Percentiles rank a stretch among this genome's conserved stretches.
These are phyloP conservation scores for Ceraclea dissimilis DNA, from an alignment of 2,888 invertebrate species.

Conservation along the genomic window DNA sequence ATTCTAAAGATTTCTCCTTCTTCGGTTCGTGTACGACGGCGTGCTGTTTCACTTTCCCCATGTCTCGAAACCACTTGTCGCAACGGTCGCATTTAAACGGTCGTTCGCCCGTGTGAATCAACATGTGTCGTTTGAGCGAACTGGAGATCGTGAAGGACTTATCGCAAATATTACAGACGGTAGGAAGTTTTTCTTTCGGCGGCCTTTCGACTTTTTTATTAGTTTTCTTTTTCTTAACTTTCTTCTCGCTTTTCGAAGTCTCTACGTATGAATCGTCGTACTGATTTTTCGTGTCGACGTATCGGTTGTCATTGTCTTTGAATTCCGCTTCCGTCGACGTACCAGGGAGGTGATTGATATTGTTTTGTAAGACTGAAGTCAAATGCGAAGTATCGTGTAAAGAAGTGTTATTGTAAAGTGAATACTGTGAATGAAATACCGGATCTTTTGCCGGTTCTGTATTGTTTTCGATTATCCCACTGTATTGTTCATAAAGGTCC, in stretches of 20 bases:
- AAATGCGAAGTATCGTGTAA: not conserved
- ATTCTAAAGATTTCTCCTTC: not conserved
- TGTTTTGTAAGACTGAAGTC: not conserved
- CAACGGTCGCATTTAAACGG: not conserved
- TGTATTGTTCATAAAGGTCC: not conserved
- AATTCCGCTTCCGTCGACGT: not conserved
- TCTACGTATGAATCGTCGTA: not conserved
- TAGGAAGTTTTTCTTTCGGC: too few relatives aligned
- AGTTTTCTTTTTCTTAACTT: not conserved
- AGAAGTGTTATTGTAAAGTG: not conserved
- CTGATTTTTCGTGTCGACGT: not conserved
- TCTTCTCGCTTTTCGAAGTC: not conserved
- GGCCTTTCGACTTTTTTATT: not conserved
- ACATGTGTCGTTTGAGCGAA: slow-evolving; percentile 9
- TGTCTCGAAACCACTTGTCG: not conserved
- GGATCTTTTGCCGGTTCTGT: not conserved
- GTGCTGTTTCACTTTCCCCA: not conserved
- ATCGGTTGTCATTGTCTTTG: not conserved
- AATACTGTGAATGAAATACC: not conserved
- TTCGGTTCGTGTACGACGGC: not conserved
- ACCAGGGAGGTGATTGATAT: not conserved
- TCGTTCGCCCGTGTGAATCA: slow-evolving; percentile 6
- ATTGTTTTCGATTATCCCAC: not conserved
- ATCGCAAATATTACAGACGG: not conserved
- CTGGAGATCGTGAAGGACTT: not conserved